Evolutionary conservation across 2,113 vertebrate genomes (phyloP).

Genomic region (Lepus europaeus): DNA sequence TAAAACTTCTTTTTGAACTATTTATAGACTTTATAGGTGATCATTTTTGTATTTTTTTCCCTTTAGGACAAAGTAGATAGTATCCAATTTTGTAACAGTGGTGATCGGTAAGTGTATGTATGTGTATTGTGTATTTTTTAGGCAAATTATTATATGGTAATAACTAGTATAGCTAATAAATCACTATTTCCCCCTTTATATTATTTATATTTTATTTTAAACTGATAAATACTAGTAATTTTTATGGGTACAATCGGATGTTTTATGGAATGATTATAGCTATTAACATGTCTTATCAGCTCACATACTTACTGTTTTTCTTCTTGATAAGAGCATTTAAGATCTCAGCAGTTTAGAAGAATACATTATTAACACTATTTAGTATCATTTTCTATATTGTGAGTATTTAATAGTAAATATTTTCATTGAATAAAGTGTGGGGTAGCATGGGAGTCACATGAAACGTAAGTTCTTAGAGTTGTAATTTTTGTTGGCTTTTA

Average conservation of each 20-base stretch:
- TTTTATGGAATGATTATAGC: background rate
- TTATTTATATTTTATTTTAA: background rate
- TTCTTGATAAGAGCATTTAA: background rate
- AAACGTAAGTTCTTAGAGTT: background rate
- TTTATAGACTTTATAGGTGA: background rate
- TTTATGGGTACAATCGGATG: background rate
- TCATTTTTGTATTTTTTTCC: slow-evolving; percentile 47
- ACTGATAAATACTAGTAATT: background rate
- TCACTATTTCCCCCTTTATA: background rate
- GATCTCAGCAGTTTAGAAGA: background rate
- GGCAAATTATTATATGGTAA: background rate
- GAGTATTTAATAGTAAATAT: background rate
- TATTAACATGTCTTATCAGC: too few species aligned
- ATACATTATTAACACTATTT: background rate
- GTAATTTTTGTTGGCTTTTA: background rate
- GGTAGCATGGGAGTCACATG: background rate
- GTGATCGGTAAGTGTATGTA: slow-evolving; percentile 92
- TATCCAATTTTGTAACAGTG: slow-evolving; percentile 96
- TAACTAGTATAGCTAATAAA: background rate
- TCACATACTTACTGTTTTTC: background rate
- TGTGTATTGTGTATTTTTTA: background rate
- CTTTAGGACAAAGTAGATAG: slow-evolving; percentile 98
- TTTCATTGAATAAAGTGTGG: background rate
- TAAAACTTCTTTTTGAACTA: background rate
- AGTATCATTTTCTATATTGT: background rate